phyloP scores from a whole-genome alignment of 1,140 invertebrate genomes.

The Solenopsis invicta region DNA sequence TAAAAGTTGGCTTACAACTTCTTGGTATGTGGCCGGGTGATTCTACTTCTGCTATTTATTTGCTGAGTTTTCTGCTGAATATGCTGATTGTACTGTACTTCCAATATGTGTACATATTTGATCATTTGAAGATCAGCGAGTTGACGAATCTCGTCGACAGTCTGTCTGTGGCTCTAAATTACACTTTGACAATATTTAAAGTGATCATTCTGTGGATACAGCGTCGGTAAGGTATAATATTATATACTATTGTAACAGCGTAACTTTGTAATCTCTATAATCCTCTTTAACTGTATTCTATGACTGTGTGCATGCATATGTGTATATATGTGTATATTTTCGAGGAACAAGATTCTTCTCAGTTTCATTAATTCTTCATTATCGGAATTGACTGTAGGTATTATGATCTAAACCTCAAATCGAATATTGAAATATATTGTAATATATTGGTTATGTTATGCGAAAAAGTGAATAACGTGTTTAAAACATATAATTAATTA shows the following conservation, averaged over 20 bases:
- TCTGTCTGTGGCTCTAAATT: neutral
- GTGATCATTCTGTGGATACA: conserved; percentile 12
- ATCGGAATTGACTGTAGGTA: neutral
- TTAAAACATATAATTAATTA: neutral
- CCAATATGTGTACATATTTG: conserved; percentile 37
- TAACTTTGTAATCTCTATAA: no score
- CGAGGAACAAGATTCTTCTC: neutral
- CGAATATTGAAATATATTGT: neutral
- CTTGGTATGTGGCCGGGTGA: conserved; percentile 25
- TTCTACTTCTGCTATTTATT: neutral
- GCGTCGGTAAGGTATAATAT: conserved; percentile 36
- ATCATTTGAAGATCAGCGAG: conserved; percentile 3
- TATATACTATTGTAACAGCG: no score
- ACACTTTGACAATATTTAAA: conserved; percentile 32
- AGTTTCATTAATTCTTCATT: neutral
- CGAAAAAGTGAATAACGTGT: neutral
- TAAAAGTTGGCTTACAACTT: conserved; percentile 8
- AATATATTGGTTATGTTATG: neutral
- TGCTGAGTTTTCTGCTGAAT: neutral
- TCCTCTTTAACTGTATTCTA: neutral
- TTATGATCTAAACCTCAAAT: neutral
- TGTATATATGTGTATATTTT: neutral
- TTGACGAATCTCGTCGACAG: conserved; percentile 33
- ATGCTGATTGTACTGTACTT: conserved; percentile 18
- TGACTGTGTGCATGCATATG: neutral